Conservation (phyloP, 2,113 vertebrate genomes). For the Cyanistes caeruleus region DNA sequence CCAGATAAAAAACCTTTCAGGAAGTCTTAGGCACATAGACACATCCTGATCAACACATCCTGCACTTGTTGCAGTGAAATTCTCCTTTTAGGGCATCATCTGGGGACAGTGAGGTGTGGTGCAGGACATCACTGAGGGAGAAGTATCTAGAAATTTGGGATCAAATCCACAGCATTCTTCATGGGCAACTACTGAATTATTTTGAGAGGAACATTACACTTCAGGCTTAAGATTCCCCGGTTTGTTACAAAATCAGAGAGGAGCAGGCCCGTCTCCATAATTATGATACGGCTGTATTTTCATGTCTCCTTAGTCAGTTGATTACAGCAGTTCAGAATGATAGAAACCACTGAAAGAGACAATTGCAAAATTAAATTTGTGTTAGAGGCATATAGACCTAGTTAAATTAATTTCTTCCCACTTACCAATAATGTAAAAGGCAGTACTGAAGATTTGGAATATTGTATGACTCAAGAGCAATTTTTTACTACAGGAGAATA, state of each 20-base stretch:
- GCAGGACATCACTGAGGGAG: neutral
- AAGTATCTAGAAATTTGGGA: neutral
- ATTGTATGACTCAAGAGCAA: neutral
- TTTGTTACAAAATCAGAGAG: neutral
- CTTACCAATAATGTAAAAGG: neutral
- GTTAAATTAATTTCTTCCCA: neutral
- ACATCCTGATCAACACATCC: neutral
- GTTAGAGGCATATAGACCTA: neutral
- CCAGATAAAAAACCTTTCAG: neutral
- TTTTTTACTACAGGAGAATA: neutral
- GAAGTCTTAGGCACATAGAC: neutral
- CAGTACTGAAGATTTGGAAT: neutral
- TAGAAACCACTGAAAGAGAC: neutral
- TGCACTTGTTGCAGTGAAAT: neutral
- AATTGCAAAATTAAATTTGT: slow-evolving; percentile 1
- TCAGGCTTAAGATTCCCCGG: neutral
- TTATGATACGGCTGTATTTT: neutral
- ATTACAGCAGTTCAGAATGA: neutral
- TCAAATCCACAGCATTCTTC: neutral
- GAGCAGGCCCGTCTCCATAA: neutral
- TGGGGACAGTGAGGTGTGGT: neutral
- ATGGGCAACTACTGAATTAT: neutral
- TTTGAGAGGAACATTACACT: neutral
- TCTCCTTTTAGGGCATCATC: neutral
- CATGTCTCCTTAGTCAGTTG: neutral